These are phyloP conservation scores for Himalopsyche phryganea DNA, from an alignment of 1,140 invertebrate genomes.

Conservation along the genomic window DNA sequence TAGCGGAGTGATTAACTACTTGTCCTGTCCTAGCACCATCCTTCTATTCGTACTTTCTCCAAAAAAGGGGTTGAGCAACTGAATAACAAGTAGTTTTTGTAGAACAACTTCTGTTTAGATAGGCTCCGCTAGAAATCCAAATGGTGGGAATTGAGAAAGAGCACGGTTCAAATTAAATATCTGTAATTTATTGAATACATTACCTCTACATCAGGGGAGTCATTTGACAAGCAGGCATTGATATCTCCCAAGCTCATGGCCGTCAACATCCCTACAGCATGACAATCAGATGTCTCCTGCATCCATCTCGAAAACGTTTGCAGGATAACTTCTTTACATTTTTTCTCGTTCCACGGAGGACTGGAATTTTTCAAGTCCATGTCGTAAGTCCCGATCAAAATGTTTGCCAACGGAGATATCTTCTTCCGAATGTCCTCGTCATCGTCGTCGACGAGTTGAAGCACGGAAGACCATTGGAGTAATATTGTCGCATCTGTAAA, in stretches of 20 bases:
- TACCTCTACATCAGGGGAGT: conserved; percentile 9
- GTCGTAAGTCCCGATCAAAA: background rate
- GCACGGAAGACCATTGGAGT: conserved; percentile 37
- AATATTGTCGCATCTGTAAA: conserved; percentile 40
- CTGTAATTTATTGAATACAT: too few species aligned
- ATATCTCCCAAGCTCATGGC: conserved; percentile 13
- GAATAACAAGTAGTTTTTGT: too few species aligned
- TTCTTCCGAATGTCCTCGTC: conserved; percentile 24
- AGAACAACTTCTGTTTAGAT: too few species aligned
- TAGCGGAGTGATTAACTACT: too few species aligned
- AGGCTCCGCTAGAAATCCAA: too few species aligned
- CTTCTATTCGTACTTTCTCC: too few species aligned
- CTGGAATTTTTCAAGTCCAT: background rate
- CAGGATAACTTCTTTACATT: conserved; percentile 19
- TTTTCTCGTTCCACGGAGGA: conserved; percentile 21
- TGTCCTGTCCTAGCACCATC: too few species aligned
- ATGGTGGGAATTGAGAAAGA: too few species aligned
- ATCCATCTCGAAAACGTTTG: conserved; percentile 9
- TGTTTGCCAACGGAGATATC: conserved; percentile 12
- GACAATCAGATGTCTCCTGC: conserved; percentile 7
- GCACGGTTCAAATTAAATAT: too few species aligned
- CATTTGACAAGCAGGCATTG: conserved; percentile 1
- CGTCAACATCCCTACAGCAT: conserved; percentile 15
- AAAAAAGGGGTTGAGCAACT: too few species aligned
- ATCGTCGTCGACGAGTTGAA: conserved; percentile 41